These are phyloP conservation scores for Carassius auratus DNA, from an alignment of 2,113 vertebrate genomes.

Conservation along the genomic window DNA sequence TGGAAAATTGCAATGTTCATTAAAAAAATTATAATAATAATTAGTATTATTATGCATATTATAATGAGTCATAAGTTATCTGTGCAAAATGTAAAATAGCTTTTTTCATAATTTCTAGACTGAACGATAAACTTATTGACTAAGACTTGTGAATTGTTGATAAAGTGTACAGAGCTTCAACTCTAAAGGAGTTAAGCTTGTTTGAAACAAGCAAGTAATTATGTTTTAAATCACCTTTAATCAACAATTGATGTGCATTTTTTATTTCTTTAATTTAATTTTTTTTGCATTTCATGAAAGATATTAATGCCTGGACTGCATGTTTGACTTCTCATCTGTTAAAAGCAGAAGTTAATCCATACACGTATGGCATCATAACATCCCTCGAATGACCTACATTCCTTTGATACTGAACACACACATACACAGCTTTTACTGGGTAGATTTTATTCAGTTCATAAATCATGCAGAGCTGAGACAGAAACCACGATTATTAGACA, in stretches of 20 bases:
- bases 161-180: background rate
- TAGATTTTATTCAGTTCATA: constrained; percentile 14
- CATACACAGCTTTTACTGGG: background rate
- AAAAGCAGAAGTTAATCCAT: constrained; percentile 42
- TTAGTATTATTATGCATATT: background rate
- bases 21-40: background rate
- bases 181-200: background rate
- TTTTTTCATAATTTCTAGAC: background rate
- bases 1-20: background rate
- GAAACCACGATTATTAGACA: background rate
- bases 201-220: background rate
- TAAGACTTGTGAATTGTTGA: background rate
- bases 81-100: background rate
- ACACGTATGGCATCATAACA: constrained; percentile 22
- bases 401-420: constrained; percentile 9
- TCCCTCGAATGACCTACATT: constrained; percentile 56
- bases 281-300: background rate
- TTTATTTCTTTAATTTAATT: too few relatives aligned
- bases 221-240: background rate
- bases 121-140: background rate
- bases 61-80: background rate
- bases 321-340: constrained; percentile 9
- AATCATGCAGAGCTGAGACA: background rate
- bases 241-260: background rate
- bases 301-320: background rate